Base-by-base conservation (phyloP, 2,113 vertebrate species). In the Phocoena sinus region DNA sequence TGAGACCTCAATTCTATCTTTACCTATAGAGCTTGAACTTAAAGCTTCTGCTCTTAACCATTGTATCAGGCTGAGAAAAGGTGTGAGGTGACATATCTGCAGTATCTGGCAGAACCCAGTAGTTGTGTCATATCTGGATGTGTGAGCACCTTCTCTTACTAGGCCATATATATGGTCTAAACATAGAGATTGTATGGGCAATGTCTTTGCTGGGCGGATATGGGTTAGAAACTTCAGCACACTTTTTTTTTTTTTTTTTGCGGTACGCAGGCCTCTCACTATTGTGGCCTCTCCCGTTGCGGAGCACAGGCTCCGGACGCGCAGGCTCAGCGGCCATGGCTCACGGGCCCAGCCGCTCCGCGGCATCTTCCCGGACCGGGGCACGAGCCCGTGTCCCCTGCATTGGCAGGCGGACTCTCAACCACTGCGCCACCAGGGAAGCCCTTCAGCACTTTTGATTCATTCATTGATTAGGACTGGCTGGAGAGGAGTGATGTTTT, bases 1-100 rank as follows among this genome's bases (percentile, higher is more conserved):
- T 38, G 83, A 76, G 91, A 92, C 31, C 77, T 90, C 25, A 85
- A 0, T 91, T 87, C 70, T 96, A n/a, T 25, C 56, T 84, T 23
- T 18, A 81, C 18, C 23, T 74, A 1, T 82, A n/a, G 56, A 89
- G 13, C 25, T 7, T 82, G 62, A 92, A 53, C 36, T 76, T 90
- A 53, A 87, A 94, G 17, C 38, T 7, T 67, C 44, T 89, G 79
- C 73, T 77, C 68, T 81, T 77, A 77, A 85, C 28, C 6, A 9
- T 23, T 53, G 18, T 31, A 26, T 67, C 58, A 91, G 31, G 28
- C 65, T 20, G 67, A 91, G 83, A 44, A 20, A 56, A 74, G 38
- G 3, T 84, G 15, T 33, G 58, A 85, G 77, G 18, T 63, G 65
- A 95, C 85, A 62, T 84, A 15, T 7, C 31, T 60, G 14, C 5